phyloP scores from a whole-genome alignment of 2,888 invertebrate genomes.

The Atrina japonica region DNA sequence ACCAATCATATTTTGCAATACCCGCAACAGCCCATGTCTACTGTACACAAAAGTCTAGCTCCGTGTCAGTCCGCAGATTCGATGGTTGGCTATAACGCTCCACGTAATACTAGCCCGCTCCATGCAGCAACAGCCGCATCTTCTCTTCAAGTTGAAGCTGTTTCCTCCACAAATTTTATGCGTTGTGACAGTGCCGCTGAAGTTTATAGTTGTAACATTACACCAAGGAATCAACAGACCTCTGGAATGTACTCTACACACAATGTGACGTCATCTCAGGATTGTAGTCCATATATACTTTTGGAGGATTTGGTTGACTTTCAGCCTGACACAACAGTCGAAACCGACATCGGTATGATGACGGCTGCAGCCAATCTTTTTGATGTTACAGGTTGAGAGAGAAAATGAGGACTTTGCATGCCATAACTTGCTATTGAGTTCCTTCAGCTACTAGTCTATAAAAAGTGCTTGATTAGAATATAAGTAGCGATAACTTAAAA shows the following conservation, averaged over 20 bases:
- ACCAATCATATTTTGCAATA: slow-evolving; percentile 31
- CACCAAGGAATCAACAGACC: background rate
- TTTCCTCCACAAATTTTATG: slow-evolving; percentile 61
- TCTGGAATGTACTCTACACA: slow-evolving; percentile 2
- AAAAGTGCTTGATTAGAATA: too few relatives aligned
- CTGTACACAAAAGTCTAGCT: slow-evolving; percentile 43
- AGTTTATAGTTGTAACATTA: slow-evolving; percentile 42
- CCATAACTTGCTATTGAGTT: too few relatives aligned
- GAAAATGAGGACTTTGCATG: background rate
- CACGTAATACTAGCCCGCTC: slow-evolving; percentile 57
- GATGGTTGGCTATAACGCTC: slow-evolving; percentile 31
- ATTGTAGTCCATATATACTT: slow-evolving; percentile 56
- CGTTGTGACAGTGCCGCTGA: slow-evolving; percentile 57
- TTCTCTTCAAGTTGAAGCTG: slow-evolving; percentile 58
- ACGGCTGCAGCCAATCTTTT: slow-evolving; percentile 20
- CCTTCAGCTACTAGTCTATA: too few relatives aligned
- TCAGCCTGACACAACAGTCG: slow-evolving; percentile 49
- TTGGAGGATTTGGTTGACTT: slow-evolving; percentile 60
- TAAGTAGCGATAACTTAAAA: too few relatives aligned
- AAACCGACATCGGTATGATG: slow-evolving; percentile 27
- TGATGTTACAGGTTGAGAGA: slow-evolving; percentile 26
- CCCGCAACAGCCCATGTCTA: slow-evolving; percentile 8
- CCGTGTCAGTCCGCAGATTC: slow-evolving; percentile 25
- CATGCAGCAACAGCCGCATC: slow-evolving; percentile 58
- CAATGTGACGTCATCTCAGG: slow-evolving; percentile 31